Conservation (phyloP, 2,888 invertebrate genomes). For the Plagodis pulveraria region DNA sequence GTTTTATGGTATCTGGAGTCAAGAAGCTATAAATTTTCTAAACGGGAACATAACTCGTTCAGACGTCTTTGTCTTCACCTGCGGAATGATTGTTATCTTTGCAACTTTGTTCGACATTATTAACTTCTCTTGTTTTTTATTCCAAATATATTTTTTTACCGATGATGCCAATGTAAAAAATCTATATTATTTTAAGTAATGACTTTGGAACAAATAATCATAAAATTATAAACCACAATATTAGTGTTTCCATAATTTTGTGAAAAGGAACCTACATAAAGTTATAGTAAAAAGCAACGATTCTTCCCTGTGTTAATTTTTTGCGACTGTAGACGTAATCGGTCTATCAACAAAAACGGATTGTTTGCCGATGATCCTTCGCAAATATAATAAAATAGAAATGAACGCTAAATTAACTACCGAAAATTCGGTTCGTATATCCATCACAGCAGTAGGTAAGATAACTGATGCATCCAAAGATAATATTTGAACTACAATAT, state of each 20-base stretch:
- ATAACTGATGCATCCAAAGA: conserved; percentile 78
- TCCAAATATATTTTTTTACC: background rate
- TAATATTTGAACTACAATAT: conserved; percentile 81
- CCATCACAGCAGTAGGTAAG: conserved; percentile 75
- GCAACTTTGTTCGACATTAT: conserved; percentile 20
- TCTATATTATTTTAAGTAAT: too few species aligned
- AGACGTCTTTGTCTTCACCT: conserved; percentile 36
- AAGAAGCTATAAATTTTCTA: conserved; percentile 43
- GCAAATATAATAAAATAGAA: conserved; percentile 51
- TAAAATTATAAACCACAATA: too few species aligned
- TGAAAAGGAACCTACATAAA: too few species aligned
- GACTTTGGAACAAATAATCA: too few species aligned
- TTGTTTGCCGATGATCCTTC: conserved; percentile 30
- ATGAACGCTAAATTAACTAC: conserved; percentile 78
- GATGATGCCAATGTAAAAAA: too few species aligned
- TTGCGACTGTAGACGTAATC: conserved; percentile 20
- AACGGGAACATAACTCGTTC: conserved; percentile 41
- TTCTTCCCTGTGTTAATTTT: conserved; percentile 6
- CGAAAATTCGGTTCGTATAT: conserved; percentile 57
- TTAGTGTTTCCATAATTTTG: too few species aligned
- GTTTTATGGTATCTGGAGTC: conserved; percentile 54
- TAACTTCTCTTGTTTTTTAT: conserved; percentile 13
- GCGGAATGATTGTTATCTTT: conserved; percentile 29
- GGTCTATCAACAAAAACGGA: conserved; percentile 10
- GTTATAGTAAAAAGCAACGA: too few species aligned